Evolutionary conservation across 2,888 invertebrate species (phyloP).

Genomic region (Megaustenia siamemsis): DNA sequence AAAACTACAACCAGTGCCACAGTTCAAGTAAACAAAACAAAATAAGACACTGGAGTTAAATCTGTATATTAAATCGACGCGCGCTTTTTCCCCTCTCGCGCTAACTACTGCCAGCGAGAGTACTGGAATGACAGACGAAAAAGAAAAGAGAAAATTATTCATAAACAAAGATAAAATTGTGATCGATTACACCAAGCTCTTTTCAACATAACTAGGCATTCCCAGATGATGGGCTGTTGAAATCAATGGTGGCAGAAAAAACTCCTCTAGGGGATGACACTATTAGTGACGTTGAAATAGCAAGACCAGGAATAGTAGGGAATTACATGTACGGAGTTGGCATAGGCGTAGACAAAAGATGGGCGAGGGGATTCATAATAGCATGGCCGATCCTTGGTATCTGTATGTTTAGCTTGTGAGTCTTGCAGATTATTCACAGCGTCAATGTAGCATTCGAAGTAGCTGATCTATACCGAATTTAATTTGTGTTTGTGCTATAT

Average conservation of each 20-base stretch:
- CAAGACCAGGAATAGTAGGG: not conserved
- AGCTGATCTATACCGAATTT: no score
- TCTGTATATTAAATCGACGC: not conserved
- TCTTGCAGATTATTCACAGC: no score
- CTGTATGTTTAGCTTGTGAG: no score
- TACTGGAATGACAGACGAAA: not conserved
- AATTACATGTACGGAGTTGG: not conserved
- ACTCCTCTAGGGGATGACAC: not conserved
- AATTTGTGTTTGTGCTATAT: no score
- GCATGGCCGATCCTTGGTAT: no score
- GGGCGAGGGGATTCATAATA: not conserved
- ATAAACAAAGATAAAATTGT: not conserved
- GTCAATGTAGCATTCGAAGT: no score
- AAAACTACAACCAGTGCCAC: not conserved
- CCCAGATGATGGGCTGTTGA: conserved; percentile 18
- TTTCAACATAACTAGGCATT: not conserved
- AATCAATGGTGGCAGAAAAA: conserved; percentile 18
- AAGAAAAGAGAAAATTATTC: conserved; percentile 2
- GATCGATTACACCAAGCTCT: conserved; percentile 5
- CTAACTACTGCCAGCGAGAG: not conserved
- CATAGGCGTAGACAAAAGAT: not conserved
- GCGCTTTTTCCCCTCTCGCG: not conserved
- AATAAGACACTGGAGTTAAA: not conserved
- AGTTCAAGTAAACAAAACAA: conserved; percentile 23
- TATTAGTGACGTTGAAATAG: not conserved